These are phyloP conservation scores for Danio jaintianensis DNA, from an alignment of 2,797 vertebrate species.

Conservation along the genomic window DNA sequence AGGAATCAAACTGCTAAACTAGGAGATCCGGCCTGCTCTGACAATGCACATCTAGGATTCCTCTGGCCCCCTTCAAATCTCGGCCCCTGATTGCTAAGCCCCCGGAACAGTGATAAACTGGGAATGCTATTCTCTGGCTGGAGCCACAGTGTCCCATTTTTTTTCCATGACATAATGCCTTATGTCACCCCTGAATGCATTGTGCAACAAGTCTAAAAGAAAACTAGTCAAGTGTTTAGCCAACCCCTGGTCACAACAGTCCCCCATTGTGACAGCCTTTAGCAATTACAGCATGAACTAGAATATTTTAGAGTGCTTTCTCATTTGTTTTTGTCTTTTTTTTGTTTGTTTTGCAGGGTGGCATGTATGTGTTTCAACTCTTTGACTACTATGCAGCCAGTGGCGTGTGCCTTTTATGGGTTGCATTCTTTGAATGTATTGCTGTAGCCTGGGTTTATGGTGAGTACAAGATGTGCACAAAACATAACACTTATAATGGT, in stretches of 20 bases:
- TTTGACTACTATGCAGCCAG: slow-evolving; percentile 99
- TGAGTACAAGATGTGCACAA: slow-evolving; percentile 75
- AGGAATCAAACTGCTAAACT: slow-evolving; percentile 47
- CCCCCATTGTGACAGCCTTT: not conserved
- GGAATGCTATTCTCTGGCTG: slow-evolving; percentile 20
- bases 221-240: slow-evolving; percentile 9
- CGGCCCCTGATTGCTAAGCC: slow-evolving; percentile 28
- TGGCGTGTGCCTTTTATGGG: slow-evolving; percentile 99
- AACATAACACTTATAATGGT: not conserved
- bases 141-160: slow-evolving; percentile 32
- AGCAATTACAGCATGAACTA: not conserved
- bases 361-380: slow-evolving; percentile 99
- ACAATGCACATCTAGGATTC: slow-evolving; percentile 42
- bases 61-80: slow-evolving; percentile 15
- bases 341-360: slow-evolving; percentile 82
- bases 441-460: slow-evolving; percentile 99
- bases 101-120: slow-evolving; percentile 14
- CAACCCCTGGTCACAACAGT: slow-evolving; percentile 5
- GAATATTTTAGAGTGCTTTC: not conserved
- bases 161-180: slow-evolving; percentile 50
- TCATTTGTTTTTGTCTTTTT: slow-evolving; percentile 9
- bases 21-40: slow-evolving; percentile 27
- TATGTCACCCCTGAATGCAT: slow-evolving; percentile 28
- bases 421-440: slow-evolving; percentile 99
- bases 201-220: slow-evolving; percentile 22